phyloP scores from a whole-genome alignment of 2,888 invertebrate species.

The Drosophila tanythrix region DNA sequence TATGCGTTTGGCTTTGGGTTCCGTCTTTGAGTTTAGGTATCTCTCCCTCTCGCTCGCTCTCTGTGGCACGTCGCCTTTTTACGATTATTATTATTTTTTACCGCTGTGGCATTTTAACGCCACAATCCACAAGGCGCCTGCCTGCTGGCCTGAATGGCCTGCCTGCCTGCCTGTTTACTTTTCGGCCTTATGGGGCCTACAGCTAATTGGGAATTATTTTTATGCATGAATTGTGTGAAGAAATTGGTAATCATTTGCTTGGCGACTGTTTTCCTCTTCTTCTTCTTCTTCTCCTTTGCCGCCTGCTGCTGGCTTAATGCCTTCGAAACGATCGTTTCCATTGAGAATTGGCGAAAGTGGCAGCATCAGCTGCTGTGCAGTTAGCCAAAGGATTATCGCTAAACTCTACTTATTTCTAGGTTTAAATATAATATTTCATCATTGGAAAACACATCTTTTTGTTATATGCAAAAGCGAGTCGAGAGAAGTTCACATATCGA shows the following conservation, averaged over 20 bases:
- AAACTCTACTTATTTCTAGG: not conserved
- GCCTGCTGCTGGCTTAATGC: slow-evolving; percentile 20
- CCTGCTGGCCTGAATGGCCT: slow-evolving; percentile 39
- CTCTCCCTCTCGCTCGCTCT: slow-evolving; percentile 4
- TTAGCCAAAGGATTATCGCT: not conserved
- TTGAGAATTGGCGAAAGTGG: slow-evolving; percentile 19
- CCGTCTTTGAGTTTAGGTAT: slow-evolving; percentile 39
- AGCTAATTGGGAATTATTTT: slow-evolving; percentile 81
- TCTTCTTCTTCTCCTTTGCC: slow-evolving; percentile 4
- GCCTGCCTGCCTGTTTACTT: slow-evolving; percentile 54
- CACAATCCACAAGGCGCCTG: slow-evolving; percentile 71
- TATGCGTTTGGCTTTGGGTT: slow-evolving; percentile 16
- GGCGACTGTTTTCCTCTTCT: slow-evolving; percentile 6
- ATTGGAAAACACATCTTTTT: not conserved
- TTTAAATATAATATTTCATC: not conserved
- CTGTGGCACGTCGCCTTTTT: slow-evolving; percentile 61
- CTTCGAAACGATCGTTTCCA: slow-evolving; percentile 19
- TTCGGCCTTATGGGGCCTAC: slow-evolving; percentile 61
- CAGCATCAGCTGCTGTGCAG: slow-evolving; percentile 13
- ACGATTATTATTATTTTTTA: slow-evolving; percentile 76
- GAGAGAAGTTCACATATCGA: slow-evolving; percentile 4
- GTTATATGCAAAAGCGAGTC: not conserved
- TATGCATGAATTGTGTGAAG: slow-evolving; percentile 80
- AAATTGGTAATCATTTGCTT: slow-evolving; percentile 78
- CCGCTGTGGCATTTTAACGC: slow-evolving; percentile 74